phyloP scores from a whole-genome alignment of 2,797 vertebrate genomes.

The Tiaroga cobitis region DNA sequence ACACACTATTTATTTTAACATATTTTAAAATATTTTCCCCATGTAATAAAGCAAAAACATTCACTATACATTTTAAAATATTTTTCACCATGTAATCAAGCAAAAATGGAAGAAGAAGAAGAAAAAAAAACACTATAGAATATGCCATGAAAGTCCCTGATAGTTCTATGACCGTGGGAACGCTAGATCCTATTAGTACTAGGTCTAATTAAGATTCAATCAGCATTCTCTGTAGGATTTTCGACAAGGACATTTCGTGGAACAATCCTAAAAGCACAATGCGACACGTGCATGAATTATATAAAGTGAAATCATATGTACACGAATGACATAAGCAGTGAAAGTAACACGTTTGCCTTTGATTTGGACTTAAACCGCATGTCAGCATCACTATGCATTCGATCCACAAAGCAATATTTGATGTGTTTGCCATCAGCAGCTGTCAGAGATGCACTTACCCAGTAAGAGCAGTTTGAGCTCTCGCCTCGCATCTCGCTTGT shows the following conservation, averaged over 20 bases:
- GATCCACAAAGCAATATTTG: background rate
- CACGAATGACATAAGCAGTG: background rate
- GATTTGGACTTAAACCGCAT: background rate
- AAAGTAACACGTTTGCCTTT: background rate
- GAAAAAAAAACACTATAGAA: too few species aligned
- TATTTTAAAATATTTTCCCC: background rate
- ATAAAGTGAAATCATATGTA: background rate
- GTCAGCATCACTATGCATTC: background rate
- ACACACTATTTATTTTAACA: too few species aligned
- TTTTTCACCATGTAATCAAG: background rate
- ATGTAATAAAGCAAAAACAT: background rate
- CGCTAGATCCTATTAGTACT: background rate
- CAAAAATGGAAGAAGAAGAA: background rate
- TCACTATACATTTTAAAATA: background rate
- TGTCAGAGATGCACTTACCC: conserved; percentile 76
- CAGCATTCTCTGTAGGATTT: background rate
- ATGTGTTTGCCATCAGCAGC: background rate
- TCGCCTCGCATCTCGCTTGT: conserved; percentile 93
- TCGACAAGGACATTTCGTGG: too few species aligned
- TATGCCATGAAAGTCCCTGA: background rate
- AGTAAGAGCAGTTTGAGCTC: conserved; percentile 96
- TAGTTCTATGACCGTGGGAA: background rate
- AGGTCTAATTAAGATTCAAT: background rate
- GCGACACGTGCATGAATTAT: background rate
- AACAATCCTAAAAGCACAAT: background rate